phyloP scores from a whole-genome alignment of 1,140 invertebrate species.

The Heliconius hermathena region DNA sequence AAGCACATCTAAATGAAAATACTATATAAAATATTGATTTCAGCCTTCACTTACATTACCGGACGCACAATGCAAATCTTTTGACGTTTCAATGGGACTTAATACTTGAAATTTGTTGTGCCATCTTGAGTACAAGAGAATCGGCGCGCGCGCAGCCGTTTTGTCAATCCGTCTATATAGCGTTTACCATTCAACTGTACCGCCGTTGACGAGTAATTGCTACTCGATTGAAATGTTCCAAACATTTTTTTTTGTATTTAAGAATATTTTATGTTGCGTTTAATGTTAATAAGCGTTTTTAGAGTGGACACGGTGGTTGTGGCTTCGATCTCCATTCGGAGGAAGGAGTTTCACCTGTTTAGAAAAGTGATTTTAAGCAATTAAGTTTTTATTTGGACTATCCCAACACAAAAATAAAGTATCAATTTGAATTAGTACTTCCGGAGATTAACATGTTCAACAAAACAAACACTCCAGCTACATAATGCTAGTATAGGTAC shows the following conservation, averaged over 20 bases:
- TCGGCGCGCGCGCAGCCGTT: constrained; percentile 67
- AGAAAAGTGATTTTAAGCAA: no score
- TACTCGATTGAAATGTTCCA: constrained; percentile 75
- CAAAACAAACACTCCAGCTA: no score
- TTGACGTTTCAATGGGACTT: constrained; percentile 75
- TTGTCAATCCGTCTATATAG: constrained; percentile 74
- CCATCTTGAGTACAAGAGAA: constrained; percentile 53
- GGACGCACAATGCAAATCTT: constrained; percentile 61
- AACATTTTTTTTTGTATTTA: constrained; percentile 19
- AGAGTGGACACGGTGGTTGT: neutral
- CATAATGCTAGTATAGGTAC: no score
- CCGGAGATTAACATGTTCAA: no score
- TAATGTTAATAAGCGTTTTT: neutral
- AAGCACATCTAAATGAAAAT: neutral
- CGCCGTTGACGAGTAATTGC: constrained; percentile 78
- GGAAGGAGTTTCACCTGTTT: no score
- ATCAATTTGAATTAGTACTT: no score
- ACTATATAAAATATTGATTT: constrained; percentile 16
- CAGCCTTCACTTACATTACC: constrained; percentile 15
- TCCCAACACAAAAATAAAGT: no score
- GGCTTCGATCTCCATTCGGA: no score
- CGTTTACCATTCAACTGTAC: constrained; percentile 75
- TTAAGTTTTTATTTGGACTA: no score
- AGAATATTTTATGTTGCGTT: constrained; percentile 19
- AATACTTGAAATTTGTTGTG: constrained; percentile 74